Conservation (phyloP, 2,797 vertebrate species). For the Onychomys arenicola region DNA sequence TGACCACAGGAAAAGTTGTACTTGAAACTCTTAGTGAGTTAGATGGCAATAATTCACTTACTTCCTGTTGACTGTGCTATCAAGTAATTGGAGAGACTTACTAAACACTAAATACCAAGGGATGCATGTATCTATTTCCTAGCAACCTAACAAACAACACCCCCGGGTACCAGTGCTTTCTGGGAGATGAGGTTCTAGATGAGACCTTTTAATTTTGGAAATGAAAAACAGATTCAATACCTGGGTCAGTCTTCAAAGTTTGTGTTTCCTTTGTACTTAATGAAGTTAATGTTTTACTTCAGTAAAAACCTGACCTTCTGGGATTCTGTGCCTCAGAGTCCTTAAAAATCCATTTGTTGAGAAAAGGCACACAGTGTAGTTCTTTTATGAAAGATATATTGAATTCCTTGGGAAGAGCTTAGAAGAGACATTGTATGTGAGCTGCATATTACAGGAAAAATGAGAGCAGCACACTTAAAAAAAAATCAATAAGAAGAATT, state of each 20-base stretch:
- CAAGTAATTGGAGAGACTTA: neutral
- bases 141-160: neutral
- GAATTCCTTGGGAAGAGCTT: neutral
- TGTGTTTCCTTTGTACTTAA: conserved; percentile 4
- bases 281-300: conserved; percentile 37
- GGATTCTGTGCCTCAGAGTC: neutral
- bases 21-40: neutral
- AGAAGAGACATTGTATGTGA: neutral
- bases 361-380: neutral
- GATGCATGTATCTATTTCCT: neutral
- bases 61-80: neutral
- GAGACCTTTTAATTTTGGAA: neutral
- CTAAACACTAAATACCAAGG: neutral
- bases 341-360: conserved; percentile 34
- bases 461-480: neutral
- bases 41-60: neutral
- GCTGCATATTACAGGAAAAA: neutral
- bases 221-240: neutral
- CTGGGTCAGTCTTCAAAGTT: neutral
- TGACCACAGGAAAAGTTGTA: neutral
- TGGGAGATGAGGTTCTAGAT: neutral
- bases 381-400: conserved; percentile 33
- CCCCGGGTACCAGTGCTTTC: neutral
- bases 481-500: conserved; percentile 6
- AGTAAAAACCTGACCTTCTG: neutral